Percentiles rank a stretch among this genome's conserved stretches.
These are phyloP conservation scores for Dermatemys mawii DNA, from an alignment of 2,113 vertebrate species.

Conservation along the genomic window DNA sequence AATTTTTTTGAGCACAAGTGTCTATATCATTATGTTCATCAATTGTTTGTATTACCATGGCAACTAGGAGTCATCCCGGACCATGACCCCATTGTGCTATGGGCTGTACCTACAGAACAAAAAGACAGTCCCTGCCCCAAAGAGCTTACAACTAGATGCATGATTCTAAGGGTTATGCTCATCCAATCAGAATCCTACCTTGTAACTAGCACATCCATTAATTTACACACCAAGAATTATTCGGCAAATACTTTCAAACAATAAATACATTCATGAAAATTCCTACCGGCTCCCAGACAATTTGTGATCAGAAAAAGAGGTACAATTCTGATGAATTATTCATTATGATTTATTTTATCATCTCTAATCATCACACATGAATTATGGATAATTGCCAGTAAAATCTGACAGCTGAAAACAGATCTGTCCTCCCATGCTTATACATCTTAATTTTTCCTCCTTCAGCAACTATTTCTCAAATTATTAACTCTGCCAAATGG, in stretches of 20 bases:
- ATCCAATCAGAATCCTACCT: not conserved
- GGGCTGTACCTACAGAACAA: not conserved
- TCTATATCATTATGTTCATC: not conserved
- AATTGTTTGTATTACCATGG: not conserved
- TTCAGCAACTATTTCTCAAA: constrained; percentile 59
- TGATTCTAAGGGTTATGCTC: not conserved
- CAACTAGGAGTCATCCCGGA: not conserved
- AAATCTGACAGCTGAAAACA: constrained; percentile 63
- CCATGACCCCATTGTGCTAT: not conserved
- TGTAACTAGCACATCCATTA: not conserved
- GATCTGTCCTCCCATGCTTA: constrained; percentile 44
- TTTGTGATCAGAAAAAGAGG: not conserved
- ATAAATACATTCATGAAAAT: constrained; percentile 24
- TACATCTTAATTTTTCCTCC: constrained; percentile 48
- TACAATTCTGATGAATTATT: constrained; percentile 61
- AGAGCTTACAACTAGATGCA: not conserved
- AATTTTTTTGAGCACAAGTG: not conserved
- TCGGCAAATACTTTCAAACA: not conserved
- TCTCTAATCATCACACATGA: constrained; percentile 43
- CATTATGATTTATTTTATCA: constrained; percentile 60
- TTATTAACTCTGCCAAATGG: not conserved
- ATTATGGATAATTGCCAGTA: constrained; percentile 50
- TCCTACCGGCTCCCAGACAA: not conserved
- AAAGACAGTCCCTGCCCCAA: not conserved
- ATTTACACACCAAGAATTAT: constrained; percentile 6